Evolutionary conservation across 2,113 vertebrate species (phyloP).

Genomic region (Recurvirostra avosetta): DNA sequence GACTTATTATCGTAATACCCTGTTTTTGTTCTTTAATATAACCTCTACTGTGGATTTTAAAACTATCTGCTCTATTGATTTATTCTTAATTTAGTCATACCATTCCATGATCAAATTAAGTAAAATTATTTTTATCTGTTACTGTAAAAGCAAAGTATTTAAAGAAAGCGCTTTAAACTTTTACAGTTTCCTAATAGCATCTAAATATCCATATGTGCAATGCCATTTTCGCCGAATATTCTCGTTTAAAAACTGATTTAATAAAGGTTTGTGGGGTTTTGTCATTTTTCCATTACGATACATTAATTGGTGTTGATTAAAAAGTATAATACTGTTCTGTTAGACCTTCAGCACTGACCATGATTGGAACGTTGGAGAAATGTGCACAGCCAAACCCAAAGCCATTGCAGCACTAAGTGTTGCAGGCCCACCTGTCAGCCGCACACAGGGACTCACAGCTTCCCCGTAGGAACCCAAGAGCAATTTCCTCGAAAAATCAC

Average conservation of each 20-base stretch:
- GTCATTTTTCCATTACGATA: neutral
- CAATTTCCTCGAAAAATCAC: neutral
- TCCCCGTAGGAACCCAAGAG: neutral
- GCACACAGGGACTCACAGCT: neutral
- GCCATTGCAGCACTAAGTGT: neutral
- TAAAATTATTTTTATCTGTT: slow-evolving; percentile 18
- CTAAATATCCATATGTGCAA: neutral
- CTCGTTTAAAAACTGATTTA: neutral
- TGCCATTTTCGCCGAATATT: neutral
- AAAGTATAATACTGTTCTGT: neutral
- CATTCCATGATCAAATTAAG: neutral
- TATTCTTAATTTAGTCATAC: slow-evolving; percentile 15
- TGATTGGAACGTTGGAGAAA: neutral
- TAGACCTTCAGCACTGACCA: neutral
- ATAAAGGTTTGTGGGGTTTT: neutral
- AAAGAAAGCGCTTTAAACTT: slow-evolving; percentile 3
- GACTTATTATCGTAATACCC: neutral
- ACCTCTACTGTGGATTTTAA: neutral
- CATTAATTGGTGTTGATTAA: neutral
- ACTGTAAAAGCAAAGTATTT: slow-evolving; percentile 7
- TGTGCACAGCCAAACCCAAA: neutral
- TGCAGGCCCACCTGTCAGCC: neutral
- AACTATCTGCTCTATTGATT: neutral
- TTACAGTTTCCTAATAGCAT: neutral
- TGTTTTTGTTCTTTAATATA: neutral